Conservation (phyloP, 2,113 vertebrate species). For the Nibea coibor region DNA sequence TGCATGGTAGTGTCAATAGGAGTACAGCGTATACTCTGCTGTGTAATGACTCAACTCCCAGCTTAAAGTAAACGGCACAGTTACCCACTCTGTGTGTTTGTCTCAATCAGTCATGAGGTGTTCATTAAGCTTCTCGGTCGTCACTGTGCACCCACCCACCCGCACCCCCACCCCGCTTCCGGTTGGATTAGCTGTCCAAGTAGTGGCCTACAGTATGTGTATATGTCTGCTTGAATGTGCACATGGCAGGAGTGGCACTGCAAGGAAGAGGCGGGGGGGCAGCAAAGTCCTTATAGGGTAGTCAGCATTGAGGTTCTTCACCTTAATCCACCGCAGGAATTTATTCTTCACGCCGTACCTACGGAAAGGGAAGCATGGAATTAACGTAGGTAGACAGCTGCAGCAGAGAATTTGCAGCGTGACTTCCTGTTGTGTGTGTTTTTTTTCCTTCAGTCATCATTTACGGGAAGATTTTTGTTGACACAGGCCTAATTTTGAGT, state of each 20-base stretch:
- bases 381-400: slow-evolving; percentile 37
- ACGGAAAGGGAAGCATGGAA: slow-evolving; percentile 44
- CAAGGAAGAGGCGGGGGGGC: background rate
- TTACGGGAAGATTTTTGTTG: background rate
- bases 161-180: background rate
- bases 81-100: slow-evolving; percentile 1
- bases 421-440: slow-evolving; percentile 7
- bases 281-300: slow-evolving; percentile 72
- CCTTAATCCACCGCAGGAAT: slow-evolving; percentile 73
- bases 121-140: slow-evolving; percentile 43
- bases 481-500: background rate
- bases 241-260: background rate
- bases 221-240: background rate
- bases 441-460: background rate
- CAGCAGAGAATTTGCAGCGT: slow-evolving; percentile 7
- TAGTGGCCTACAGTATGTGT: background rate
- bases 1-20: background rate
- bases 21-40: background rate
- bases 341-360: slow-evolving; percentile 41
- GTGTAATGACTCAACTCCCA: slow-evolving; percentile 18
- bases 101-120: slow-evolving; percentile 35
- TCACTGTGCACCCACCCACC: slow-evolving; percentile 8
- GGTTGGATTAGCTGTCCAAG: slow-evolving; percentile 39
- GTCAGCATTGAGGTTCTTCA: slow-evolving; percentile 66
- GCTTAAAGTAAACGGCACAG: background rate